Conservation (phyloP, 2,888 invertebrate genomes). For the Sphaerophoria taeniata region DNA sequence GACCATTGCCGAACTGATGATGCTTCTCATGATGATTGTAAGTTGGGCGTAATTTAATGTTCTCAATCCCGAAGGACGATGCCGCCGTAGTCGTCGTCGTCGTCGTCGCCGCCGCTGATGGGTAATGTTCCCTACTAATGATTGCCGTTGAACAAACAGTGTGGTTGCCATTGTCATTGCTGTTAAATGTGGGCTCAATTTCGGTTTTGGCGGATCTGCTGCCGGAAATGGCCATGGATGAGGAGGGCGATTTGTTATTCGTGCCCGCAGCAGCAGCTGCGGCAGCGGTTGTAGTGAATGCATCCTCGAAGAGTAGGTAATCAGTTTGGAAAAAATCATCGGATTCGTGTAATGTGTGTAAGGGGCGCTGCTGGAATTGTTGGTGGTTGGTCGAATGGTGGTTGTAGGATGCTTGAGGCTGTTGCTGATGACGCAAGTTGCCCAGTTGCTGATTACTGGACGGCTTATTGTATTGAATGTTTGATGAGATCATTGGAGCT, state of each 20-base stretch:
- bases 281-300: slow-evolving; percentile 33
- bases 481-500: slow-evolving; percentile 69
- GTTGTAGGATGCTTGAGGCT: slow-evolving; percentile 58
- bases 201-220: slow-evolving; percentile 42
- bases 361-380: slow-evolving; percentile 17
- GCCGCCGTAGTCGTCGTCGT: background rate
- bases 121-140: slow-evolving; percentile 64
- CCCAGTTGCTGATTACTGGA: slow-evolving; percentile 53
- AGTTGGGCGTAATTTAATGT: slow-evolving; percentile 70
- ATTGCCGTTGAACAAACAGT: slow-evolving; percentile 75
- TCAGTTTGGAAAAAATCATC: slow-evolving; percentile 71
- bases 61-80: slow-evolving; percentile 32
- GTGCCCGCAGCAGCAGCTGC: slow-evolving; percentile 34
- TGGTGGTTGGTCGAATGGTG: background rate
- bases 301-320: slow-evolving; percentile 70
- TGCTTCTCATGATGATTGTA: slow-evolving; percentile 51
- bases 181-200: slow-evolving; percentile 50
- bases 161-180: slow-evolving; percentile 63
- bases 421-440: slow-evolving; percentile 55
- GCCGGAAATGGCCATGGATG: background rate
- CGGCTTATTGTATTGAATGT: slow-evolving; percentile 71
- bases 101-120: background rate
- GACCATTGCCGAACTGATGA: slow-evolving; percentile 29
- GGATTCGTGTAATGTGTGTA: slow-evolving; percentile 58
- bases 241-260: slow-evolving; percentile 54